Base-by-base conservation (phyloP, 2,888 invertebrate species). In the Hecatera dysodea region DNA sequence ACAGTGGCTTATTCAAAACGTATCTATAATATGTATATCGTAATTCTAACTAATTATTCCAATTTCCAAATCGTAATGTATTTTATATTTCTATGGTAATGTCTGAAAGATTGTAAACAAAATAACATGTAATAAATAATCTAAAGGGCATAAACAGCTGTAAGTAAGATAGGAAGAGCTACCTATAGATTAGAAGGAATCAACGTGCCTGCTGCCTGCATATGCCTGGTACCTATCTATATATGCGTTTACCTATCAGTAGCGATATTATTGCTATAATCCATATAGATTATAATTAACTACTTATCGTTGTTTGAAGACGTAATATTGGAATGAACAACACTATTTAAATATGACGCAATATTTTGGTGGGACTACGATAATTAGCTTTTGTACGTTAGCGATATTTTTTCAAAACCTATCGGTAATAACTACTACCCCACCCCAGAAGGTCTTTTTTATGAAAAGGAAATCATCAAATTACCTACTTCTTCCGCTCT, bases 191-290 rank as follows among this genome's bases (percentile, higher is more conserved):
- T 19, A 29, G 27, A n/a, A n/a, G n/a, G n/a, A 44, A 46, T n/a
- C 17, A 2, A 42, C 36, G 44, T 46, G 33, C 12, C 29, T 50
- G 42, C 6, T 6, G 29, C 6, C 33, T 33, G 9, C 27, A 19
- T 27, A n/a, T 17, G 22, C 19, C 36, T 29, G 7, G 2, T 65
- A 19, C 9, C 9, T 29, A 7, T 19, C 29, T 9, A 2, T n/a
- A n/a, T n/a, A n/a, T 48, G 27, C 36, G 44, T 12, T 24, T 4
- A 29, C 9, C 17, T 67, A 67, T 75, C 53, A 75, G 6, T 17
- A 19, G 22, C 27, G 19, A 53, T 39, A n/a, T 29, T 67, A 48
- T 55, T 29, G 46, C 39, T 12, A 0, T 36, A 53, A 36, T 24
- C 17, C 8, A 8, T 19, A 12, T 27, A 17, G 24, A 12, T 62